Evolutionary conservation across 2,888 invertebrate species (phyloP), one percentile per base, ranked within the genome.

Genomic region (Lithophane ornitopus): DNA sequence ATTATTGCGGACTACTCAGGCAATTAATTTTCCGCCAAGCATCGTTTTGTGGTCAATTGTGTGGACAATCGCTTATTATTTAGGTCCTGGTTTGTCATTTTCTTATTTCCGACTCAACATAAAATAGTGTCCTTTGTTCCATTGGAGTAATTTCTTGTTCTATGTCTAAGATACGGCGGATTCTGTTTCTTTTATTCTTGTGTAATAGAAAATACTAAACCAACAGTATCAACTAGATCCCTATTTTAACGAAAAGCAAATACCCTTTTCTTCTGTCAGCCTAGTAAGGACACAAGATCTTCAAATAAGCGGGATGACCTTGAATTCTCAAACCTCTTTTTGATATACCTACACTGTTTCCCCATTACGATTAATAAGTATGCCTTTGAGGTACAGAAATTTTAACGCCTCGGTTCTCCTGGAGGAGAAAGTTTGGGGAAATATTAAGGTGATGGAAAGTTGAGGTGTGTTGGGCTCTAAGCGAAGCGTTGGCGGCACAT

Each of bases 361-460:
- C 16, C 39, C 41, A 63, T 75, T 69, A 59, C 34, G n/a, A 14
- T 68, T 71, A 56, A 75, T 70, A 81, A 73, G 52, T 63, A 41
- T n/a, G 66, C 22, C 66, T 83, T 78, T 85, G 76, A 67, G 49
- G 70, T 52, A 63, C 69, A 70, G n/a, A 65, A 63, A 77, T 70
- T 78, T 76, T 62, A 70, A 75, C 67, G 63, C 70, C 56, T 68
- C 66, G 11, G 14, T 66, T 62, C 54, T 26, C 8, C 6, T 3
- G 8, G 63, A 54, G n/a, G n/a, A 56, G n/a, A 66, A 84, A 81
- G 58, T 84, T 74, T 65, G 26, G 56, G 7, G 59, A 39, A 74
- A 65, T 73, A 68, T 62, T 70, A 44, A 28, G 56, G 56, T 74
- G 73, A 59, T 54, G 52, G 63, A 58, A 61, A 46, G 62, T 59